Base-by-base conservation (phyloP, 64 coral and sea anemone genomes). In the Hydrozoanthus tunicans region DNA sequence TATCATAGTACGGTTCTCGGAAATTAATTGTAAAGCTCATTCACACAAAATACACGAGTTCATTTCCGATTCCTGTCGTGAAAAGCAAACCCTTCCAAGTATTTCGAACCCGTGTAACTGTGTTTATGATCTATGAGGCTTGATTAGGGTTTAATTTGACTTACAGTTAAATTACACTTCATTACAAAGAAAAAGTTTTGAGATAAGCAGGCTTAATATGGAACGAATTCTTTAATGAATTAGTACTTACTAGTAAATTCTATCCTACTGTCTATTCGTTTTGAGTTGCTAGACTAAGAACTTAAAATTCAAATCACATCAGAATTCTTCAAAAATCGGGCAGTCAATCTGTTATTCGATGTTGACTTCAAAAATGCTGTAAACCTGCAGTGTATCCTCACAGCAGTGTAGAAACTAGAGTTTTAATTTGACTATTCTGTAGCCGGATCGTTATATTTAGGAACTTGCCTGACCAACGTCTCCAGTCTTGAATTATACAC, bases 1-100 rank as follows among this genome's bases (percentile, higher is more conserved):
- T 73, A 51, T 26, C 51, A 51, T 27, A 73, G 3, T 32, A 32
- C 25, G 20, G 20, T 73, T 32, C 51, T 73, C 70, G 59, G 8
- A 82, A 61, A 58, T 61, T 24, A 54, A 80, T 8, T 80, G 58
- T 62, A 80, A 80, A 80, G 61, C 7, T 79, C 24, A 82, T 64
- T 82, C 59, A 65, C 71, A 74, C 9, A 6, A 68, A 68, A 27
- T 74, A 6, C 7, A 74, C 25, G 8, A 52, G 71, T 43, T 74
- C 27, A 11, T 51, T 43, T 74, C 25, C 71, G 32, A 12, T 74
- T 3, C 5, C 11, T 11, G 71, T 74, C 13, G 6, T 9, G 71
- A 25, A 73, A 73, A 73, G 70, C 20, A 9, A 74, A 74, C 12
- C 52, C 7, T 74, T 43, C 32, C 11, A 4, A 51, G 20, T 6